phyloP scores from a whole-genome alignment of 2,888 invertebrate species.

The Physocephala rufipes region DNA sequence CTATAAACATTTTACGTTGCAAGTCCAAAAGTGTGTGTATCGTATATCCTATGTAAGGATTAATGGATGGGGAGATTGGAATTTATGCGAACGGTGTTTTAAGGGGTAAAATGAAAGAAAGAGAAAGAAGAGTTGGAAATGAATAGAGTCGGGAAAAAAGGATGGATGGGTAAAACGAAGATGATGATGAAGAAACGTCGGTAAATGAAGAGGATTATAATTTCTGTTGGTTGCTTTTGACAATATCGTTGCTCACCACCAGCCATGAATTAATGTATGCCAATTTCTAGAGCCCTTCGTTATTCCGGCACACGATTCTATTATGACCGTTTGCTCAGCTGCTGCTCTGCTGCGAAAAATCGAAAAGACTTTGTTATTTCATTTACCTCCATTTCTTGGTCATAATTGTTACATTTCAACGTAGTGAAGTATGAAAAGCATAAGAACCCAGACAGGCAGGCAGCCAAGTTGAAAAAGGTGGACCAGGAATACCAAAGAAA shows the following conservation, averaged over 20 bases:
- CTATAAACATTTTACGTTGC: slow-evolving; percentile 43
- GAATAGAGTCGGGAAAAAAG: background rate
- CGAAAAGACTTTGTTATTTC: slow-evolving; percentile 41
- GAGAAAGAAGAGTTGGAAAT: no score
- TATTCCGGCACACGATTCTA: no score
- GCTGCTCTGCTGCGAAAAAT: background rate
- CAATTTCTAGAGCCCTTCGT: slow-evolving; percentile 36
- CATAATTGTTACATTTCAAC: slow-evolving; percentile 32
- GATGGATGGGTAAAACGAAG: no score
- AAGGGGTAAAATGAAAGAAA: background rate
- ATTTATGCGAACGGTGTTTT: no score
- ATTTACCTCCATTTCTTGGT: slow-evolving; percentile 47
- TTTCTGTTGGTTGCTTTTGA: background rate
- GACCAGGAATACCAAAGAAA: background rate
- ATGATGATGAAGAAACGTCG: no score
- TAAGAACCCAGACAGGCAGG: background rate
- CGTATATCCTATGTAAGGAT: background rate
- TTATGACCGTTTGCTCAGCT: slow-evolving; percentile 6
- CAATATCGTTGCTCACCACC: slow-evolving; percentile 22
- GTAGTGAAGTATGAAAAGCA: background rate
- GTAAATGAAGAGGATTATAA: no score
- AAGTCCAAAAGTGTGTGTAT: slow-evolving; percentile 23
- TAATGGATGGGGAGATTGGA: background rate
- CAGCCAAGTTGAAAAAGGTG: background rate
- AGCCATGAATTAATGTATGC: slow-evolving; percentile 47